Conservation (phyloP, 1,140 invertebrate genomes). For the Dendrolimus punctatus region DNA sequence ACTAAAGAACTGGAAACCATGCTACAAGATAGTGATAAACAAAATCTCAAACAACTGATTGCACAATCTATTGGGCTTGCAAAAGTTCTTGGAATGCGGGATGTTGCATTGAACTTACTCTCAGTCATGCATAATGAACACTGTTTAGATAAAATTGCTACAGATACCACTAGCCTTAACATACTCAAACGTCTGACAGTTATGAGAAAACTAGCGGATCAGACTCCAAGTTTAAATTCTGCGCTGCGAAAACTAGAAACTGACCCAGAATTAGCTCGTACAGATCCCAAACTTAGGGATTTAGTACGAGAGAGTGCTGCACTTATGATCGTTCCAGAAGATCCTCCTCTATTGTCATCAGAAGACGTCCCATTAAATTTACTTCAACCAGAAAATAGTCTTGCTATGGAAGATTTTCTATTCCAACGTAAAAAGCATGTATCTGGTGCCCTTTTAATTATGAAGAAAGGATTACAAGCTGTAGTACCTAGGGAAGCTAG, state of each 20-base stretch:
- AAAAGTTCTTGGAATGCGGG: constrained; percentile 78
- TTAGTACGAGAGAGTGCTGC: constrained; percentile 81
- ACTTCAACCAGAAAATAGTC: constrained; percentile 77
- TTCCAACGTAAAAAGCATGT: constrained; percentile 73
- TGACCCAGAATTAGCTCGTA: constrained; percentile 77
- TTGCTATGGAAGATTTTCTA: constrained; percentile 85
- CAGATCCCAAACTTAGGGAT: constrained; percentile 78
- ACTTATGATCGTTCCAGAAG: constrained; percentile 78
- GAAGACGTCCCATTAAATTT: constrained; percentile 78
- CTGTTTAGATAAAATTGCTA: constrained; percentile 72
- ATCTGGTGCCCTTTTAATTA: constrained; percentile 77
- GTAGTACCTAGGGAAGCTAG: constrained; percentile 84
- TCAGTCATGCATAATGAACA: constrained; percentile 75
- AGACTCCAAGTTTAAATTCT: constrained; percentile 74
- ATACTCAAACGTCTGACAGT: constrained; percentile 81
- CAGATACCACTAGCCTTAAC: constrained; percentile 75
- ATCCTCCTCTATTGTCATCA: constrained; percentile 75
- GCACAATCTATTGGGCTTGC: constrained; percentile 81
- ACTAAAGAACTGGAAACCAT: constrained; percentile 71
- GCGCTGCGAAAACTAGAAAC: constrained; percentile 76
- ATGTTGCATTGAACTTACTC: constrained; percentile 74
- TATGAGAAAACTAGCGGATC: constrained; percentile 80
- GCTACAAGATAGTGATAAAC: constrained; percentile 67
- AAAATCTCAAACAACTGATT: constrained; percentile 71
- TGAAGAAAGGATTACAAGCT: constrained; percentile 83